These are phyloP conservation scores for Nothura maculosa DNA, from an alignment of 2,797 vertebrate species.

Conservation along the genomic window DNA sequence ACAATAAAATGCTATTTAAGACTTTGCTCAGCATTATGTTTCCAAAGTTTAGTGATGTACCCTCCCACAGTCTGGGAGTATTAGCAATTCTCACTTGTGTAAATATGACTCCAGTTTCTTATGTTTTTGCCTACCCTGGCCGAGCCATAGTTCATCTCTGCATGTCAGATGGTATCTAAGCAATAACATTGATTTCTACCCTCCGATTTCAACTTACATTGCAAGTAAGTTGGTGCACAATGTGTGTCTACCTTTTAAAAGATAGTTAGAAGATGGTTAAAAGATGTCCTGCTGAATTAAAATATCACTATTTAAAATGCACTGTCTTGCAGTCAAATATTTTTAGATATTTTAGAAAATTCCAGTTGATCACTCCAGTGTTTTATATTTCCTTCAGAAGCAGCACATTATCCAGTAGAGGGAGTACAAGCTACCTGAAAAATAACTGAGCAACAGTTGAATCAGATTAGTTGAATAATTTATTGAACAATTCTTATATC, in stretches of 20 bases:
- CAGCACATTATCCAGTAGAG: slow-evolving; percentile 59
- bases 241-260: not conserved
- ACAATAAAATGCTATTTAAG: not conserved
- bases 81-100: not conserved
- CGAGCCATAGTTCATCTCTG: not conserved
- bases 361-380: not conserved
- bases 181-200: not conserved
- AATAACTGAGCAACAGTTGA: slow-evolving; percentile 2
- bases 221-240: not conserved
- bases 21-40: not conserved
- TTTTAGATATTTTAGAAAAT: not conserved
- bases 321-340: not conserved
- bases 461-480: slow-evolving; percentile 61
- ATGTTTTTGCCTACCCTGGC: not conserved
- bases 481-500: slow-evolving; percentile 46
- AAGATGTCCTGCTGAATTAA: not conserved
- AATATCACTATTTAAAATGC: not conserved
- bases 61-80: not conserved
- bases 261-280: not conserved
- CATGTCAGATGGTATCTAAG: not conserved
- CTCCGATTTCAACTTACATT: not conserved
- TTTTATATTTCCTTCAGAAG: slow-evolving; percentile 3
- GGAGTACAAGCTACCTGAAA: slow-evolving; percentile 51
- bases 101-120: not conserved
- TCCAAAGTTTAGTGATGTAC: not conserved